Evolutionary conservation across 2,888 invertebrate genomes (phyloP).

Genomic region (Drosophila recens): DNA sequence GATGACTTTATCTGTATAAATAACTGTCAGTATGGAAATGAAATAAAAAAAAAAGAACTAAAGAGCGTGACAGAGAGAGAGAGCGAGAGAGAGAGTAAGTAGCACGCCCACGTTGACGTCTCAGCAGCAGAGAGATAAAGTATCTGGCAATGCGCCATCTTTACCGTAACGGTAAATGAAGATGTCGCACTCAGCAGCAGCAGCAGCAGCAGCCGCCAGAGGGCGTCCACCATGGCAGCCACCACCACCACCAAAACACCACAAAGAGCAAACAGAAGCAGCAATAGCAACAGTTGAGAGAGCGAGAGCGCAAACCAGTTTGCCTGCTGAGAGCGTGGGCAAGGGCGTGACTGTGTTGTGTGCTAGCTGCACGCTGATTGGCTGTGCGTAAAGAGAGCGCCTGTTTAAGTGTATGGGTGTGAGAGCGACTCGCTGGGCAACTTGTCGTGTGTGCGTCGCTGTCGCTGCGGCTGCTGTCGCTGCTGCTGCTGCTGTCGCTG

Average conservation of each 20-base stretch:
- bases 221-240: slow-evolving; percentile 66
- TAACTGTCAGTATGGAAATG: slow-evolving; percentile 74
- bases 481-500: slow-evolving; percentile 36
- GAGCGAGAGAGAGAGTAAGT: slow-evolving; percentile 6
- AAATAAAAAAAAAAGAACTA: slow-evolving; percentile 27
- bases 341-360: slow-evolving; percentile 59
- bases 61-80: slow-evolving; percentile 13
- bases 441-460: slow-evolving; percentile 57
- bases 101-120: slow-evolving; percentile 44
- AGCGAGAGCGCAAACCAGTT: slow-evolving; percentile 18
- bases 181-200: slow-evolving; percentile 41
- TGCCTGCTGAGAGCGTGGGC: slow-evolving; percentile 38
- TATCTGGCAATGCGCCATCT: slow-evolving; percentile 51
- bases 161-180: slow-evolving; percentile 44
- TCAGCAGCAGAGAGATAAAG: slow-evolving; percentile 37
- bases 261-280: slow-evolving; percentile 5
- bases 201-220: slow-evolving; percentile 55
- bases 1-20: slow-evolving; percentile 83
- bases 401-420: slow-evolving; percentile 21
- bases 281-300: slow-evolving; percentile 18
- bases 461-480: slow-evolving; percentile 40
- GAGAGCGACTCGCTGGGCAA: slow-evolving; percentile 32
- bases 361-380: slow-evolving; percentile 40
- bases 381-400: slow-evolving; percentile 24
- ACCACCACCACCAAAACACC: slow-evolving; percentile 44